Evolutionary conservation across 2,113 vertebrate species (phyloP).

Genomic region (Donacobius atricapilla): DNA sequence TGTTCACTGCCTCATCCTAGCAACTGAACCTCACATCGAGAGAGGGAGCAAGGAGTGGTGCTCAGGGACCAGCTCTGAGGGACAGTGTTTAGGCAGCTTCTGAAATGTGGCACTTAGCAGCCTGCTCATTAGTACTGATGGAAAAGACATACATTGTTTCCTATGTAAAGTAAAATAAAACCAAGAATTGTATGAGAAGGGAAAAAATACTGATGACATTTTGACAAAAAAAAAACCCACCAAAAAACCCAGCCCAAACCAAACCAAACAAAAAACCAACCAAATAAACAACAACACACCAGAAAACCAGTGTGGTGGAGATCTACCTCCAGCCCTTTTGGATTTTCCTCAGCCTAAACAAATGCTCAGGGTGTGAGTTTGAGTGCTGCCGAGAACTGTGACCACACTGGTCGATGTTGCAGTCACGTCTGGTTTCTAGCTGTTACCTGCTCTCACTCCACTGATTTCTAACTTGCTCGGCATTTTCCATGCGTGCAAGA

Average conservation of each 20-base stretch:
- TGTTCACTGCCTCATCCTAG: not conserved
- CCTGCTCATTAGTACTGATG: not conserved
- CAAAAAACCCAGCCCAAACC: not conserved
- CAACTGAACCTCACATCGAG: not conserved
- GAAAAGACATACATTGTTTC: not conserved
- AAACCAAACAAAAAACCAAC: not conserved
- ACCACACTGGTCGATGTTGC: not conserved
- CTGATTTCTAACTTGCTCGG: not conserved
- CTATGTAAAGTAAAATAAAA: not conserved
- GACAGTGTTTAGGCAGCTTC: not conserved
- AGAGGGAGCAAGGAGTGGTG: not conserved
- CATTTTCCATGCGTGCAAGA: not conserved
- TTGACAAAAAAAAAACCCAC: not conserved
- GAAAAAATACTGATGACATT: rapidly evolving
- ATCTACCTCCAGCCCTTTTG: not conserved
- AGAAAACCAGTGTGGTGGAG: not conserved
- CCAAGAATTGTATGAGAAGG: not conserved
- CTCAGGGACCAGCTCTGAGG: not conserved
- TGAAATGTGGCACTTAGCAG: not conserved
- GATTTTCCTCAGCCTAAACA: not conserved
- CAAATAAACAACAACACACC: not conserved
- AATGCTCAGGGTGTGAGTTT: not conserved
- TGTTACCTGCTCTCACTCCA: slow-evolving; percentile 6
- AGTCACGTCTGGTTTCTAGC: not conserved
- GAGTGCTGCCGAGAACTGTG: not conserved